Conservation (phyloP, 2,888 invertebrate genomes). For the Cheilosia variabilis region DNA sequence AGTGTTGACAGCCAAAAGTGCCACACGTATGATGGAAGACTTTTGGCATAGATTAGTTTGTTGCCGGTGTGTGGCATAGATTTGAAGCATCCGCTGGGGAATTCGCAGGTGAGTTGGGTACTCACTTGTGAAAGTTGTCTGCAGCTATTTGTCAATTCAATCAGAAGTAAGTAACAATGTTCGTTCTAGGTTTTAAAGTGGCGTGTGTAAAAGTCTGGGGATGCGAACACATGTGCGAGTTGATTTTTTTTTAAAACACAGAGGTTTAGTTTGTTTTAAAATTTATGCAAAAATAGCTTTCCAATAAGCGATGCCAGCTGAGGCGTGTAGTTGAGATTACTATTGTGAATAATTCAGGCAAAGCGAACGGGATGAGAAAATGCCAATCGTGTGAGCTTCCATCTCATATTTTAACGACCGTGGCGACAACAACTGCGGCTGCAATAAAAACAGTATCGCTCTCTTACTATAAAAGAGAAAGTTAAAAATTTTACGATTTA, state of each 20-base stretch:
- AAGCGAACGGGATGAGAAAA: constrained; percentile 15
- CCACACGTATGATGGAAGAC: constrained; percentile 62
- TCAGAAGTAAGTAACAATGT: constrained; percentile 12
- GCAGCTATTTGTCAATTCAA: constrained; percentile 55
- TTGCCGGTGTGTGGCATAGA: constrained; percentile 27
- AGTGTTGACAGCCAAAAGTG: constrained; percentile 63
- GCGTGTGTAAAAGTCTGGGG: too few species aligned
- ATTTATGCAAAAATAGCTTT: neutral
- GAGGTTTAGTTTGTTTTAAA: neutral
- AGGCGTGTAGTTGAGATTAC: neutral
- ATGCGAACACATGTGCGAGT: neutral
- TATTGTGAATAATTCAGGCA: constrained; percentile 42
- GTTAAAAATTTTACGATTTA: constrained; percentile 47
- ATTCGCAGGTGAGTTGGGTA: constrained; percentile 31
- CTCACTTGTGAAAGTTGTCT: constrained; percentile 23
- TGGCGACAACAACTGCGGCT: constrained; percentile 10
- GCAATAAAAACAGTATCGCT: constrained; percentile 35
- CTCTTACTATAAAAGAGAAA: too few species aligned
- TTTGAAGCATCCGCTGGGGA: constrained; percentile 31
- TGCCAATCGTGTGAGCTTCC: constrained; percentile 16
- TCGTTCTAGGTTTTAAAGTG: constrained; percentile 20
- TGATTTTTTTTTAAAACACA: too few species aligned
- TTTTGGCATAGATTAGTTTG: constrained; percentile 68
- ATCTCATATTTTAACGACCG: constrained; percentile 48
- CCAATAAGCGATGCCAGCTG: constrained; percentile 37